A percentile compares a stretch with the other conserved stretches of the same genome.
phyloP scores from a whole-genome alignment of 1,140 invertebrate genomes.

The Magallana ariakensis region DNA sequence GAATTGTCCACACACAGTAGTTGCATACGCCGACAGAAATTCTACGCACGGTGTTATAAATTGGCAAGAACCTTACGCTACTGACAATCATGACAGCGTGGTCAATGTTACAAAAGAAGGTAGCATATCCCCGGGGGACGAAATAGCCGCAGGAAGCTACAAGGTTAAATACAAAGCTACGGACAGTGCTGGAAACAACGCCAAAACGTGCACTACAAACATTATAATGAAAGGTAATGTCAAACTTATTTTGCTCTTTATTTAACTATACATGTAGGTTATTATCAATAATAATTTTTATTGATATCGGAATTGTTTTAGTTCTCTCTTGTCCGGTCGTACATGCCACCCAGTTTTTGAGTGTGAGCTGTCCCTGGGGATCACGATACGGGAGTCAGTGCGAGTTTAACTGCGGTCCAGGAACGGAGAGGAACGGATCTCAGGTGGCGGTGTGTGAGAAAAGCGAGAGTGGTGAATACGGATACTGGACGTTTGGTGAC shows the following conservation, averaged over 20 bases:
- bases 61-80: conserved; percentile 31
- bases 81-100: conserved; percentile 17
- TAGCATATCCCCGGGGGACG: not conserved
- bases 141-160: conserved; percentile 14
- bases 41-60: not conserved
- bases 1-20: conserved; percentile 24
- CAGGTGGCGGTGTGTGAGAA: not conserved
- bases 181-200: conserved; percentile 38
- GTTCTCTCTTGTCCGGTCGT: conserved; percentile 37
- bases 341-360: conserved; percentile 1
- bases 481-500: conserved; percentile 30
- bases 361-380: conserved; percentile 33
- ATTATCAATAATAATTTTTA: no score
- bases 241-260: no score
- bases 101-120: not conserved
- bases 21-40: not conserved
- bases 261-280: no score
- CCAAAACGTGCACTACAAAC: conserved; percentile 42
- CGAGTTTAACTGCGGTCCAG: conserved; percentile 36
- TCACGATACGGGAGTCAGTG: conserved; percentile 31
- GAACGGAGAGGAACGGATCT: conserved; percentile 14
- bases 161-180: conserved; percentile 26
- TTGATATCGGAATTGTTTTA: not conserved
- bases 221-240: conserved; percentile 45
- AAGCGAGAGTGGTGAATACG: not conserved